Evolutionary conservation across 2,888 invertebrate species (phyloP).

Genomic region (Sepioteuthis lessoniana): DNA sequence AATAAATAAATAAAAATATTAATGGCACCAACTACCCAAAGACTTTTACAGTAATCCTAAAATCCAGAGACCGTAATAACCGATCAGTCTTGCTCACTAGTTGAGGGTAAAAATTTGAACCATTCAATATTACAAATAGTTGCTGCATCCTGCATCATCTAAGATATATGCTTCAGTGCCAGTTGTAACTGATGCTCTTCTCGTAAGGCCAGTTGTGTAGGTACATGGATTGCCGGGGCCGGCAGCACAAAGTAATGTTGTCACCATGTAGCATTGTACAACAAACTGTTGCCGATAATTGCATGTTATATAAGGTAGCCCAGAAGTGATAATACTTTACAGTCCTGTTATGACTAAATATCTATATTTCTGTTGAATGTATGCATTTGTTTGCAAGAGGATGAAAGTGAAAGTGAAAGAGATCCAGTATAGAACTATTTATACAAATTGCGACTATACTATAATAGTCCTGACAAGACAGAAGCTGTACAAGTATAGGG

Average conservation of each 20-base stretch:
- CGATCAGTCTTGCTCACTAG: not conserved
- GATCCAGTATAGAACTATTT: not conserved
- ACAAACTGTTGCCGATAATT: slow-evolving; percentile 10
- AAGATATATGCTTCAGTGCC: not conserved
- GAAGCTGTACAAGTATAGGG: not conserved
- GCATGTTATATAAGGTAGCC: slow-evolving; percentile 5
- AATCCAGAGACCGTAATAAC: not conserved
- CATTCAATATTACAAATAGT: not conserved
- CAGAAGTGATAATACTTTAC: not conserved
- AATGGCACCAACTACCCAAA: not conserved
- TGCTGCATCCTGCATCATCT: not conserved
- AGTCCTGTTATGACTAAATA: not conserved
- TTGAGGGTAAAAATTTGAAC: not conserved
- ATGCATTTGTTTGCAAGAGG: not conserved
- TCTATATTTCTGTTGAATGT: not conserved
- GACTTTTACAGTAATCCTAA: not conserved
- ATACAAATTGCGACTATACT: not conserved
- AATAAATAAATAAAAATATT: not conserved
- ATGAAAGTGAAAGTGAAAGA: not conserved
- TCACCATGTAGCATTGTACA: not conserved
- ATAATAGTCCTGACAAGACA: not conserved
- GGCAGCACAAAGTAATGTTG: not conserved
- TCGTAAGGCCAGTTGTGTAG: not conserved
- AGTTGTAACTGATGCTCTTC: not conserved
- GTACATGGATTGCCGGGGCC: not conserved